Evolutionary conservation across 2,888 invertebrate genomes (phyloP).

Genomic region (Tetheella fluctuosa): DNA sequence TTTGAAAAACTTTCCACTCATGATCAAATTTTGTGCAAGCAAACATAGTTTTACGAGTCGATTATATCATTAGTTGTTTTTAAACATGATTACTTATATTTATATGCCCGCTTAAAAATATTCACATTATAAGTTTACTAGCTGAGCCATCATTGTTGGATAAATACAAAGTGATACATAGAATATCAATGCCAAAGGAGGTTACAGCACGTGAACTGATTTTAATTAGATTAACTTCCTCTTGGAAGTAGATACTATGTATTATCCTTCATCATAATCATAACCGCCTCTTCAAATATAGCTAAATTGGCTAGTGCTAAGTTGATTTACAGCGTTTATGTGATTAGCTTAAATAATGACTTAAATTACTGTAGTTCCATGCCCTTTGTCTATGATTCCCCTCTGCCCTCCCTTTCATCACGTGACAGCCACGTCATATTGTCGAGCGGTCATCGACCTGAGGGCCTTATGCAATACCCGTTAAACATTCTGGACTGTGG

Average conservation of each 20-base stretch:
- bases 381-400: slow-evolving; percentile 55
- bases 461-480: slow-evolving; percentile 54
- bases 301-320: neutral
- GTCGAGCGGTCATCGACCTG: slow-evolving; percentile 66
- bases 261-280: neutral
- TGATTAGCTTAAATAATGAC: neutral
- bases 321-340: neutral
- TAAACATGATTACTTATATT: neutral
- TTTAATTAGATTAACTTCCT: slow-evolving; percentile 26
- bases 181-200: slow-evolving; percentile 36
- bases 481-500: slow-evolving; percentile 41
- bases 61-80: slow-evolving; percentile 23
- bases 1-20: slow-evolving; percentile 31
- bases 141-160: slow-evolving; percentile 18
- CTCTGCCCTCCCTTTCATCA: slow-evolving; percentile 39
- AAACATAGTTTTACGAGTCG: too few species aligned
- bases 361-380: slow-evolving; percentile 18
- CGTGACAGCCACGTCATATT: slow-evolving; percentile 50
- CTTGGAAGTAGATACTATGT: neutral
- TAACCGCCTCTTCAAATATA: neutral
- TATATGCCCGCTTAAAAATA: neutral
- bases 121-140: neutral
- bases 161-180: slow-evolving; percentile 23
- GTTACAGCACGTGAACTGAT: slow-evolving; percentile 46
- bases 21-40: slow-evolving; percentile 28